Evolutionary conservation across 2,797 vertebrate species (phyloP), one percentile per base, ranked within the genome.

Genomic region (Microctenopoma stevenorrisi): DNA sequence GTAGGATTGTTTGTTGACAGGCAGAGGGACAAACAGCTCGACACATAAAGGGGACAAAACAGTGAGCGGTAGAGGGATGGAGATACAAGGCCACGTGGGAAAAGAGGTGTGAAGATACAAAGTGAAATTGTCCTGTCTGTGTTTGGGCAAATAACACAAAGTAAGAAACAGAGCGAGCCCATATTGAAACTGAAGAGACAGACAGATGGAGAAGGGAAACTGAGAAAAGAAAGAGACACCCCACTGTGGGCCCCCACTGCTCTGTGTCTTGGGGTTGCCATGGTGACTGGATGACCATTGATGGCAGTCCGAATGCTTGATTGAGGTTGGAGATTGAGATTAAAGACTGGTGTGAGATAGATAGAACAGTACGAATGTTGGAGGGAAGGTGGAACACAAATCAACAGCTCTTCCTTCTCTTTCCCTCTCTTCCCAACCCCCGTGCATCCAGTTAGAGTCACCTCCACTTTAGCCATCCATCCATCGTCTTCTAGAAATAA

Each of bases 271-370:
- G 50, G 67, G 67, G 78, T 88, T 81, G 74, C 89, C 87, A 92
- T 91, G 82, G 91, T 57, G 85, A 94, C 89, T 68, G 47, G 60
- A 86, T 82, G 86, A 82, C 85, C 86, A 84, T 67, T 74, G 76
- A 89, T 82, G 72, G 54, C 74, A 69, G 73, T 60, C 37, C 61
- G 58, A 85, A 69, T 74, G 64, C 69, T 86, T 87, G 83, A 90
- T 76, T 89, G 84, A 82, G 78, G 75, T 57, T 63, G 78, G 71
- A 49, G 60, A 60, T 48, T 70, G 37, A 52, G 48, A 68, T 9
- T 69, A 22, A 62, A 64, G 42, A 68, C 59, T 38, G 42, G 22
- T n/a, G 60, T 10, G 61, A 56, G 55, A 68, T 5, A 43, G 42
- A 84, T 44, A 56, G 50, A 56, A 14, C 28, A 1, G 40, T 46